Evolutionary conservation across 2,888 invertebrate genomes (phyloP).

Genomic region (Gibbula magus): DNA sequence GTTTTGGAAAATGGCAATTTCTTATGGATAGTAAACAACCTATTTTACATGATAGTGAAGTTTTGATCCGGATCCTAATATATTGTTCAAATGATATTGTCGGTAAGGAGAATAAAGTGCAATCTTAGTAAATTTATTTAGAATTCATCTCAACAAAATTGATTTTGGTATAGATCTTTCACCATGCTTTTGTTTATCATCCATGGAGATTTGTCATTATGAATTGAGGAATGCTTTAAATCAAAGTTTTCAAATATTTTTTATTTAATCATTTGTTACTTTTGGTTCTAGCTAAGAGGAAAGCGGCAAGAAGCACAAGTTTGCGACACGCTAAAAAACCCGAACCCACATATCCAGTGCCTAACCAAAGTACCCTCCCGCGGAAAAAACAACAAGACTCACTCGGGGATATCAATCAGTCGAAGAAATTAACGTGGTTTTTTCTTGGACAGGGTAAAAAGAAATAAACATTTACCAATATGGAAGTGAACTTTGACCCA

Average conservation of each 20-base stretch:
- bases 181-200: too few species aligned
- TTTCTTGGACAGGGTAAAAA: constrained; percentile 34
- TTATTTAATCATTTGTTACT: background rate
- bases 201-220: too few species aligned
- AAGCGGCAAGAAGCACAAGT: constrained; percentile 29
- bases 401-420: constrained; percentile 20
- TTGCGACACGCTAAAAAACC: constrained; percentile 18
- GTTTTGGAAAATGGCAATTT: background rate
- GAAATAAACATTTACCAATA: constrained; percentile 18
- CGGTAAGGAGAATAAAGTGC: too few species aligned
- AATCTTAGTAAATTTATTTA: too few species aligned
- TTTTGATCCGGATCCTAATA: too few species aligned
- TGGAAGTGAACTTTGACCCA: constrained; percentile 16
- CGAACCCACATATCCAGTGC: constrained; percentile 13
- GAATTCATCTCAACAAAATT: too few species aligned
- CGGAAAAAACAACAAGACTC: constrained; percentile 12
- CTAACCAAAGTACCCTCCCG: constrained; percentile 24
- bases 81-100: too few species aligned
- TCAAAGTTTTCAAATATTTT: background rate
- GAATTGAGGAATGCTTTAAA: background rate
- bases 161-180: too few species aligned
- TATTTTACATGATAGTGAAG: too few species aligned
- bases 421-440: constrained; percentile 34
- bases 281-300: constrained; percentile 32
- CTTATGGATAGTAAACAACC: too few species aligned